Conservation (phyloP, 1,140 invertebrate genomes). For the Matsumurasca onukii region DNA sequence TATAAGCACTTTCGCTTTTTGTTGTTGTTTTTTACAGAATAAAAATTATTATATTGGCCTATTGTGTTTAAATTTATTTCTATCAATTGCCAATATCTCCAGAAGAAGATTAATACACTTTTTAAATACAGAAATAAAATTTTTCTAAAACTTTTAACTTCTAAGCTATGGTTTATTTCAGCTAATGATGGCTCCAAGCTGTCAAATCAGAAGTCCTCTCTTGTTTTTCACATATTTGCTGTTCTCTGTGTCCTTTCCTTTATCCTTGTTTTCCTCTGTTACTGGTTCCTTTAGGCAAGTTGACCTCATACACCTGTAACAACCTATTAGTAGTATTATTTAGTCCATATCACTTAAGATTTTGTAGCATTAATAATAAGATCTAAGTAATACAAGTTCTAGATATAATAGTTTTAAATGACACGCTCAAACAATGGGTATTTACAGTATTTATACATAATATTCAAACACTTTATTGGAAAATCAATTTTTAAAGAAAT, state of each 20-base stretch:
- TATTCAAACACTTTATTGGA: background rate
- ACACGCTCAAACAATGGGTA: background rate
- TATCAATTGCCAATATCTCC: no score
- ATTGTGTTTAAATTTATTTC: no score
- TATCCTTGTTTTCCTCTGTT: slow-evolving; percentile 9
- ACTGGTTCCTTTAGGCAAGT: background rate
- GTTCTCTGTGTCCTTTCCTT: background rate
- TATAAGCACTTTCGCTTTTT: no score
- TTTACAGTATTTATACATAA: background rate
- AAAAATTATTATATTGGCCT: no score
- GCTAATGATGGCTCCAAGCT: background rate
- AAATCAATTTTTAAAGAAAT: background rate
- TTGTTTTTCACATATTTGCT: background rate
- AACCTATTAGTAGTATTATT: background rate
- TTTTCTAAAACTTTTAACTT: no score
- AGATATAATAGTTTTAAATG: background rate
- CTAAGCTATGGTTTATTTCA: no score
- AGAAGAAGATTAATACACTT: no score
- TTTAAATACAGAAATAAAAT: no score
- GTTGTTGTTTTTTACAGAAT: no score
- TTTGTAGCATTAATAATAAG: background rate
- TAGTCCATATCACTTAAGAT: background rate
- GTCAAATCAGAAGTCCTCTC: background rate
- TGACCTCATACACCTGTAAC: background rate
- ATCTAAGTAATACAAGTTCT: background rate